Base-by-base conservation (phyloP, 2,113 vertebrate species). In the Apaloderma vittatum region DNA sequence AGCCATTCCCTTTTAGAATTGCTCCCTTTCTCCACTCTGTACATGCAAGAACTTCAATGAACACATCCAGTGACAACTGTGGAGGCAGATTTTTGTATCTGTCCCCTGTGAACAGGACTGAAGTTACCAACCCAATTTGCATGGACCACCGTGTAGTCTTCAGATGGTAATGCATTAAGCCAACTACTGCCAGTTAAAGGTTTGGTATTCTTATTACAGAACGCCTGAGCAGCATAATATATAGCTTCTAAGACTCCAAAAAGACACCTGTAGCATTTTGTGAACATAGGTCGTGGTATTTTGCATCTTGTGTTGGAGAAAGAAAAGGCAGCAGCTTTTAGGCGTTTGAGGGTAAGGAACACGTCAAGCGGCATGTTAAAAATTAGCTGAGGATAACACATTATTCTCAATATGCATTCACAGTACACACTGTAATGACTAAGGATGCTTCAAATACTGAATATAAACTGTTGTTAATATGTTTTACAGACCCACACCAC, bases 381-480 rank as follows among this genome's bases (percentile, higher is more conserved):
- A 91, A 72, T 94, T 78, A 94, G 67, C 66, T 51, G 54, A 91
- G 89, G 62, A 62, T 45, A 83, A 95, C 66, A 82, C 46, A n/a
- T 93, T 96, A 74, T 86, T 95, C 93, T 94, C 86, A 88, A 87
- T 94, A 61, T 61, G 17, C 46, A 97, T 94, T 97, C 96, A 85
- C 82, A 77, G 75, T 78, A 94, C 66, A 97, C 62, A 54, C 37
- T 54, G 22, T 55, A 86, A 90, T 67, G 81, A 34, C 36, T 77
- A 61, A 84, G 90, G 74, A 95, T 52, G 67, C 26, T 93, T 65
- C 74, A 87, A 72, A 90, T 85, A 52, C 30, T 65, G 88, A 96
- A 97, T 91, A 62, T 51, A 96, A 97, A 95, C 54, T 93, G 84
- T 58, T 95, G 89, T 48, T 97, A 96, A 97, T 94, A 72, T 58